phyloP scores from a whole-genome alignment of 1,140 invertebrate genomes.

The Saccostrea cuccullata region DNA sequence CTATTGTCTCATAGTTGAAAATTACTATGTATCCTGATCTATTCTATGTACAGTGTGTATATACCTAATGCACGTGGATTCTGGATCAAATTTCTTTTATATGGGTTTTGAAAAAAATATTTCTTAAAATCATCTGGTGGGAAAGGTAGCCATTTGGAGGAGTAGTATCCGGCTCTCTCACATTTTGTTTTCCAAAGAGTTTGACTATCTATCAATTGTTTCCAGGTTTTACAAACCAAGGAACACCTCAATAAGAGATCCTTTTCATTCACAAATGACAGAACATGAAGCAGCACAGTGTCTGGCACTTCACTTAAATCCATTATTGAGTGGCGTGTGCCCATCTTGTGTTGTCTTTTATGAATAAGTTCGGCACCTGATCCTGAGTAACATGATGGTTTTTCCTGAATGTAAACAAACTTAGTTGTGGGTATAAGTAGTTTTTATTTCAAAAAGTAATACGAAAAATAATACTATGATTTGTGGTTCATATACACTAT shows the following conservation, averaged over 20 bases:
- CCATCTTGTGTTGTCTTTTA: not conserved
- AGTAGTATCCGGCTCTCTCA: slow-evolving; percentile 30
- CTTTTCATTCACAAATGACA: slow-evolving; percentile 34
- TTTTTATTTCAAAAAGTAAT: too few species aligned
- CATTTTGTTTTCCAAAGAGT: slow-evolving; percentile 47
- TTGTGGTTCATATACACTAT: too few species aligned
- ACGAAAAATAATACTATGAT: too few species aligned
- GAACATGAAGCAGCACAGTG: slow-evolving; percentile 21
- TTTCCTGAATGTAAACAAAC: not conserved
- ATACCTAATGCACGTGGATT: slow-evolving; percentile 43
- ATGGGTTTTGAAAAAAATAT: slow-evolving; percentile 45
- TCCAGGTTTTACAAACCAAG: slow-evolving; percentile 42
- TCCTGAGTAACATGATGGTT: not conserved
- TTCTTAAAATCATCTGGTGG: slow-evolving; percentile 41
- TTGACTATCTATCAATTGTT: slow-evolving; percentile 14
- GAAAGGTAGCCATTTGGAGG: not conserved
- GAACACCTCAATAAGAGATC: slow-evolving; percentile 40
- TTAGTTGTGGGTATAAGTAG: too few species aligned
- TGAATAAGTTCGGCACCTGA: not conserved
- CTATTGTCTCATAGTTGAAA: too few species aligned
- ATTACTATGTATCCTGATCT: too few species aligned
- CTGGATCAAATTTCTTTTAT: slow-evolving; percentile 44
- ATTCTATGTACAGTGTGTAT: too few species aligned
- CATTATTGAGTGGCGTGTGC: not conserved
- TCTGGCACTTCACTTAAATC: slow-evolving; percentile 26